phyloP scores from a whole-genome alignment of 2,113 vertebrate species.

The Misgurnus mizolepis region DNA sequence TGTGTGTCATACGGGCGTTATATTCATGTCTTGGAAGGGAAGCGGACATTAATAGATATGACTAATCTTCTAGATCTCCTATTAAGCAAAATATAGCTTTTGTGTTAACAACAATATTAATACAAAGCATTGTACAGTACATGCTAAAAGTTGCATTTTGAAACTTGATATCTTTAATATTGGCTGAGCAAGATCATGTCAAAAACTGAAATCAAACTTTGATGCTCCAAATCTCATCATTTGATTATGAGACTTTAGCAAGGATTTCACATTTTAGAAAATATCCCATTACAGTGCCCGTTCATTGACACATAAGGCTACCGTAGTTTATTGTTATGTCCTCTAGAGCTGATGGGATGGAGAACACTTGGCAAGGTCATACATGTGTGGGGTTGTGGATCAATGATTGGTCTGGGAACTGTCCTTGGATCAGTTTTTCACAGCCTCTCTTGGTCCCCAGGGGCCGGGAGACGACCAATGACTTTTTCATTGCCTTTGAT shows the following conservation, averaged over 20 bases:
- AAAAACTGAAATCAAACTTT: too few relatives aligned
- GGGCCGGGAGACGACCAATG: conserved; percentile 54
- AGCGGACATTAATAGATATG: conserved; percentile 18
- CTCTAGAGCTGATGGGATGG: background rate
- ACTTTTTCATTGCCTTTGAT: conserved; percentile 66
- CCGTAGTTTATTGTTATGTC: background rate
- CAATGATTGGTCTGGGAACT: conserved; percentile 63
- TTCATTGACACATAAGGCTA: background rate
- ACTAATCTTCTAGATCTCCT: background rate
- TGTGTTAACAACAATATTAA: background rate
- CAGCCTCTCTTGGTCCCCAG: conserved; percentile 58
- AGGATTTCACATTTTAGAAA: background rate
- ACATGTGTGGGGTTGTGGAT: conserved; percentile 34
- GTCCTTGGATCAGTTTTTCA: conserved; percentile 54
- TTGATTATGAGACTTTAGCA: too few relatives aligned
- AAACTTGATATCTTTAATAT: background rate
- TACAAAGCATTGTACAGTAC: too few relatives aligned
- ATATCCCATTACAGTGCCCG: background rate
- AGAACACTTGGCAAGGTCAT: conserved; percentile 17
- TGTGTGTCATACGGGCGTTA: background rate
- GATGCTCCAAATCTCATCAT: too few relatives aligned
- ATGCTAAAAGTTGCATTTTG: background rate
- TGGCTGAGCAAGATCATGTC: too few relatives aligned
- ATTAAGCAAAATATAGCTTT: background rate
- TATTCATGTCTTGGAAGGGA: conserved; percentile 32